These are phyloP conservation scores for Balanococcus diminutus DNA, from an alignment of 2,888 invertebrate genomes.

Conservation along the genomic window DNA sequence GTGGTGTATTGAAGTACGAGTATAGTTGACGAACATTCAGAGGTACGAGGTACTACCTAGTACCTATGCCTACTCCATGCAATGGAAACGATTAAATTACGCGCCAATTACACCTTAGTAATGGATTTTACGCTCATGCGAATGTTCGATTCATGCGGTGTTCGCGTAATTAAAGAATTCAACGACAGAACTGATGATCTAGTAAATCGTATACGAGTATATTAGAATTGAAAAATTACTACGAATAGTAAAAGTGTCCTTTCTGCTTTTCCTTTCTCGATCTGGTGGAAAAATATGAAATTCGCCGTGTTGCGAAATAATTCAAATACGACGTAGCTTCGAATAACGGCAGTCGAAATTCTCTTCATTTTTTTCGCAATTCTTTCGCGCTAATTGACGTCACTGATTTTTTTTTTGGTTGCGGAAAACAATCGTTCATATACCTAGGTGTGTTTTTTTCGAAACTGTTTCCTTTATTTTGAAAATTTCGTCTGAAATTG, in stretches of 20 bases:
- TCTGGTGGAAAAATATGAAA: too few relatives aligned
- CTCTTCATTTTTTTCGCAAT: background rate
- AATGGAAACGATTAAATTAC: background rate
- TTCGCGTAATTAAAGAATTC: background rate
- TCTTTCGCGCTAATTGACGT: background rate
- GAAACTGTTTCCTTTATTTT: too few relatives aligned
- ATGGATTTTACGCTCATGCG: background rate
- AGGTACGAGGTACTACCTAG: too few relatives aligned
- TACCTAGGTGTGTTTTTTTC: too few relatives aligned
- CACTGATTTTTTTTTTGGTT: too few relatives aligned
- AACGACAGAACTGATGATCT: background rate
- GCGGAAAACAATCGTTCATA: too few relatives aligned
- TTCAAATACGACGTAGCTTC: background rate
- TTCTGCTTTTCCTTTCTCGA: background rate
- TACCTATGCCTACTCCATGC: too few relatives aligned
- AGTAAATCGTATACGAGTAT: background rate
- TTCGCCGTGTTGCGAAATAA: background rate
- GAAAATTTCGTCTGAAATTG: too few relatives aligned
- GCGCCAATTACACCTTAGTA: background rate
- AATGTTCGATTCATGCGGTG: background rate
- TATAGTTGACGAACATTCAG: background rate
- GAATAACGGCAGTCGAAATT: background rate
- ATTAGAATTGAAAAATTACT: background rate
- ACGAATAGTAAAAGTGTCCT: background rate
- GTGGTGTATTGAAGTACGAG: background rate